These are phyloP conservation scores for Crotalus viridis DNA, from an alignment of 2,113 vertebrate genomes.

Conservation along the genomic window DNA sequence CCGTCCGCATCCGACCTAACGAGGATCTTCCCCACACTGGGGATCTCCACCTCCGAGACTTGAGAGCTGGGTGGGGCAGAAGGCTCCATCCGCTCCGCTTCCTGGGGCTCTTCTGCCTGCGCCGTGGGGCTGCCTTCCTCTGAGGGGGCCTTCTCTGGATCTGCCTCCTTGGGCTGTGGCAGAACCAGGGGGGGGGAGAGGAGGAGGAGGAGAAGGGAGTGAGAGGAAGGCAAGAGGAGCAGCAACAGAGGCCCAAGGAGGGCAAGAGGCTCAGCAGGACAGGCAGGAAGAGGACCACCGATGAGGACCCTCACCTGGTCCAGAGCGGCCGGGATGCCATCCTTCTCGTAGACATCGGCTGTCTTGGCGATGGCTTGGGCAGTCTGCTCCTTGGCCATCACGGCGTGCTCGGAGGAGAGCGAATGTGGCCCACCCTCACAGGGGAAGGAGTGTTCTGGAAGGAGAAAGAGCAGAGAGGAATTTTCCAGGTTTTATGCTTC, in stretches of 20 bases:
- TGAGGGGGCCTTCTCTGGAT: slow-evolving; percentile 51
- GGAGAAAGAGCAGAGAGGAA: background rate
- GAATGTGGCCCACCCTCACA: slow-evolving; percentile 48
- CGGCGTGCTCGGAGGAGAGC: slow-evolving; percentile 68
- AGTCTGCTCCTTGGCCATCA: slow-evolving; percentile 73
- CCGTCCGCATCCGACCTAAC: slow-evolving; percentile 91
- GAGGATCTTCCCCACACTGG: slow-evolving; percentile 91
- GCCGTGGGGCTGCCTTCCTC: slow-evolving; percentile 56
- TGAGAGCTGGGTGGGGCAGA: slow-evolving; percentile 70
- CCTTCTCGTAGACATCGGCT: slow-evolving; percentile 55
- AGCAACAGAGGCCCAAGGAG: slow-evolving; percentile 18
- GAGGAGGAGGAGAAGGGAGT: background rate
- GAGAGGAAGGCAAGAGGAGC: slow-evolving; percentile 30
- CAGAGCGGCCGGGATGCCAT: slow-evolving; percentile 62
- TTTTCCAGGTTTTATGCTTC: background rate
- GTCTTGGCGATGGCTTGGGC: slow-evolving; percentile 75
- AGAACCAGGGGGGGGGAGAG: slow-evolving; percentile 45
- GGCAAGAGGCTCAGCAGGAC: background rate
- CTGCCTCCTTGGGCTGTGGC: slow-evolving; percentile 66
- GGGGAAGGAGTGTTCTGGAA: slow-evolving; percentile 15
- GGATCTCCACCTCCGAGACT: slow-evolving; percentile 94
- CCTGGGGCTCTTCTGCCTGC: slow-evolving; percentile 63
- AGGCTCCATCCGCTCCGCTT: slow-evolving; percentile 49
- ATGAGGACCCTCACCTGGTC: slow-evolving; percentile 61
- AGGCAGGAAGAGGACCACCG: fast-evolving